A percentile compares a stretch with the other conserved stretches of the same genome.
Conservation (phyloP, 1,140 invertebrate species). For the Gerris buenoi region DNA sequence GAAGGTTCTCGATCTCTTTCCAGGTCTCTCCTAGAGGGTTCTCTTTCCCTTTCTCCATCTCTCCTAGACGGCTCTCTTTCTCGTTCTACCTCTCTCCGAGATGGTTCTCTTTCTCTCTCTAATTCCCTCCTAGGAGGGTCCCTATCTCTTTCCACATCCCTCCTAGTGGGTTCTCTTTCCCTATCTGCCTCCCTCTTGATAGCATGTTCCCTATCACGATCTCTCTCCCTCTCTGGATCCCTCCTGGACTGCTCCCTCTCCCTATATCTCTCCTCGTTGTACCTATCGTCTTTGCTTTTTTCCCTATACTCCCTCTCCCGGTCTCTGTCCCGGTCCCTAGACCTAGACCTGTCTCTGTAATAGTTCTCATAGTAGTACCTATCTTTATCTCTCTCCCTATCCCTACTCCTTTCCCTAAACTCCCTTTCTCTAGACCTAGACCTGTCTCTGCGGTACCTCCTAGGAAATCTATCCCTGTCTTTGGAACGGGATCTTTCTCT, state of each 20-base stretch:
- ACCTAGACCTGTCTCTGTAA: slow-evolving; percentile 30
- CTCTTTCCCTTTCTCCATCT: slow-evolving; percentile 46
- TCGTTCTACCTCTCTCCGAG: not conserved
- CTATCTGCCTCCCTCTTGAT: not conserved
- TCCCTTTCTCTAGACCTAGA: slow-evolving; percentile 65
- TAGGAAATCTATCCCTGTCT: slow-evolving; percentile 52
- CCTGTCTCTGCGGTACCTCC: slow-evolving; percentile 50
- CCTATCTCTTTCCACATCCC: not conserved
- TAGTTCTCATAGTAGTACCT: slow-evolving; percentile 25
- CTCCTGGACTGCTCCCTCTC: slow-evolving; percentile 30
- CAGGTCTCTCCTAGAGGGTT: slow-evolving; percentile 40
- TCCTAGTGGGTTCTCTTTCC: not conserved
- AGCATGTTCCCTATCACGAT: not conserved
- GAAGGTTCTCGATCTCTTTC: slow-evolving; percentile 40
- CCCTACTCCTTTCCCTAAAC: slow-evolving; percentile 51
- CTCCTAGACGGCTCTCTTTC: too few relatives aligned
- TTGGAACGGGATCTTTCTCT: slow-evolving; percentile 54
- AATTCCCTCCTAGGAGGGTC: not conserved
- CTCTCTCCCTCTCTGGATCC: not conserved
- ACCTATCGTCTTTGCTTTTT: slow-evolving; percentile 61
- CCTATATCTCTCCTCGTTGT: slow-evolving; percentile 67
- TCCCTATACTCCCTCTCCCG: slow-evolving; percentile 29
- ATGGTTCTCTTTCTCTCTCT: not conserved
- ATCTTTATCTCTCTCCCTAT: slow-evolving; percentile 37
- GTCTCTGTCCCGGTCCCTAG: slow-evolving; percentile 7